Base-by-base conservation (phyloP, 2,797 vertebrate species). In the Lycodopsis pacificus region DNA sequence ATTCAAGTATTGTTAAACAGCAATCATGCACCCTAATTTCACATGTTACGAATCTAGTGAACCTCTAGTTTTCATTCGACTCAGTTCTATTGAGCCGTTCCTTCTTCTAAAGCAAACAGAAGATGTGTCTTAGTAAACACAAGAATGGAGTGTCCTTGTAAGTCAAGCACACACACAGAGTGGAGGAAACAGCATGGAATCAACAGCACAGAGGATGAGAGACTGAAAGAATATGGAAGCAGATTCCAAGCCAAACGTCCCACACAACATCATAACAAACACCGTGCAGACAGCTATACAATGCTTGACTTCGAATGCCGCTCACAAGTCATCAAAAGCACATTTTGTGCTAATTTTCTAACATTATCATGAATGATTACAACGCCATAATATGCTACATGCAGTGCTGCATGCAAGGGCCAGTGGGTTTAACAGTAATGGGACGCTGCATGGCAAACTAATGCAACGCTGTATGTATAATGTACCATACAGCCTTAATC, bases 331-430 rank as follows among this genome's bases (percentile, higher is more conserved):
- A 74, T 40, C 58, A 71, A 64, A 77, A 71, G 8, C 25, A 34
- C 54, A 71, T 12, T 51, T 44, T 36, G 25, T 56, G 25, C 71
- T 61, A 17, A 58, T 76, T 79, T 79, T 38, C 27, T 22, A 61
- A 54, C 30, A 65, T 71, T 49, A 73, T 61, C 14, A 34, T 62
- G 76, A 73, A 68, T 70, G 34, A 58, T 77, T 27, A 65, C 44
- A 20, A 10, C 20, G 65, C 48, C 53, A 42, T 49, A 4, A 49
- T 58, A 59, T 72, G 59, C 65, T 64, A 7, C 15, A 14, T 7
- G 40, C 19, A 7, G 10, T 72, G 54, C 65, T 69, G 5, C 15
- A 14, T 15, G 40, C 19, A 5, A 7, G 48, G 51, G 48, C 58
- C 30, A 38, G 64, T 72, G 49, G 13, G 27, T 72, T 75, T 74